Percentiles rank a stretch among this genome's conserved stretches.
Conservation (phyloP, 2,888 invertebrate species). For the Falcaria lacertinaria region DNA sequence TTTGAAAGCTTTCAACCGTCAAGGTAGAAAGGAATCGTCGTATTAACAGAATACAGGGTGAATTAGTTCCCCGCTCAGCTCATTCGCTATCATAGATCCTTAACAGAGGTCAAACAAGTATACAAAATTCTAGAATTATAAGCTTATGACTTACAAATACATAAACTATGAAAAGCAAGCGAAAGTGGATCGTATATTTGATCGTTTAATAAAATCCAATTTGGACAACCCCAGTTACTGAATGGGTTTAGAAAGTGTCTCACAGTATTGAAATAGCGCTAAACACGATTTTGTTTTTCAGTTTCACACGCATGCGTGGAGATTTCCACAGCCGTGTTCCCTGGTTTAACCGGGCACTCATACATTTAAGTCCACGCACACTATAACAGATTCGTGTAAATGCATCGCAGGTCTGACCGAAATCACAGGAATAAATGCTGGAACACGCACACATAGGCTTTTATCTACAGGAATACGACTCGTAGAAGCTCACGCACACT, state of each 20-base stretch:
- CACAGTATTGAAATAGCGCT: slow-evolving; percentile 53
- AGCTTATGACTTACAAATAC: too few relatives aligned
- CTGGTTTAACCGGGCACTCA: slow-evolving; percentile 42
- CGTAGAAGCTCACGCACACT: slow-evolving; percentile 48
- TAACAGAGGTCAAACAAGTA: too few relatives aligned
- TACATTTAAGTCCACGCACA: slow-evolving; percentile 51
- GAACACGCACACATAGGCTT: slow-evolving; percentile 42
- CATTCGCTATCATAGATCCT: too few relatives aligned
- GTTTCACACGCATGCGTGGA: slow-evolving; percentile 50
- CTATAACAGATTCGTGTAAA: slow-evolving; percentile 22
- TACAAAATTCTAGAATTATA: too few relatives aligned
- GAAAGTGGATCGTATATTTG: too few relatives aligned
- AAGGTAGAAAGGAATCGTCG: too few relatives aligned
- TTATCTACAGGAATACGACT: slow-evolving; percentile 21
- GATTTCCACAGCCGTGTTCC: slow-evolving; percentile 34
- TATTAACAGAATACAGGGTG: too few relatives aligned
- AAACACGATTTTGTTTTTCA: slow-evolving; percentile 53
- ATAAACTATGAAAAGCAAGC: too few relatives aligned
- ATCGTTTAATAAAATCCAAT: neutral
- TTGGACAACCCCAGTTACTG: neutral
- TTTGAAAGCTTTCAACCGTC: too few relatives aligned
- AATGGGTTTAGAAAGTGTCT: neutral
- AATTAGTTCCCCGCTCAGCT: too few relatives aligned
- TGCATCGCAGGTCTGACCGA: slow-evolving; percentile 24
- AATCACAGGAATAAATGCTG: slow-evolving; percentile 46